Evolutionary conservation across 2,888 invertebrate species (phyloP).

Genomic region (Ophion ellenae): DNA sequence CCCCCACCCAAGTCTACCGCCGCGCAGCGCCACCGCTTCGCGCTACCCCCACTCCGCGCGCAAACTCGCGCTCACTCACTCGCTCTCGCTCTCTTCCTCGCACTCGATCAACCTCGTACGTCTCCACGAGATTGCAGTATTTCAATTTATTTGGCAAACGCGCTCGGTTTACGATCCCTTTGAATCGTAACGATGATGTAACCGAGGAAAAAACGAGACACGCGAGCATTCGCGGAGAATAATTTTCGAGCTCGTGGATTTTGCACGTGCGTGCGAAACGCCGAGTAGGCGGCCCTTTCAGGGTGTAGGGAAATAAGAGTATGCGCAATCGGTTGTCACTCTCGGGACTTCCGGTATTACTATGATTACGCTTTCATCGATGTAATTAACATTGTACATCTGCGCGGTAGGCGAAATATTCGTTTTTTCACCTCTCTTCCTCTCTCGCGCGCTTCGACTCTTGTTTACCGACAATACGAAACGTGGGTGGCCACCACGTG

Average conservation of each 20-base stretch:
- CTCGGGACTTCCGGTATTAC: neutral
- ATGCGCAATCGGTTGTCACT: neutral
- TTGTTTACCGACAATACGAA: conserved; percentile 83
- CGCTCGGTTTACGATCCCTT: neutral
- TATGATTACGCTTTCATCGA: neutral
- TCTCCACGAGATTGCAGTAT: conserved; percentile 22
- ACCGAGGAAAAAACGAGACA: too few relatives aligned
- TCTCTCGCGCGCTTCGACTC: conserved; percentile 63
- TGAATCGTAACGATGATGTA: neutral
- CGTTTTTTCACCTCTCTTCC: conserved; percentile 10
- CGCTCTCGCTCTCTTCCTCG: conserved; percentile 13
- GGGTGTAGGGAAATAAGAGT: neutral
- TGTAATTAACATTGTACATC: neutral
- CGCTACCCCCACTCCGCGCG: conserved; percentile 36
- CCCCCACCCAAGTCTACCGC: conserved; percentile 35
- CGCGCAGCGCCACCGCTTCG: conserved; percentile 41
- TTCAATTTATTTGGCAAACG: conserved; percentile 3
- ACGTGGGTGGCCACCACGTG: conserved; percentile 83
- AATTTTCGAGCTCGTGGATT: neutral
- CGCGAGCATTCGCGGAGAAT: neutral
- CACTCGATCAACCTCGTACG: neutral
- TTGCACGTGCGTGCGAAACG: neutral
- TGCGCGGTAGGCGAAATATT: conserved; percentile 37
- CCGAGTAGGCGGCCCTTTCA: neutral
- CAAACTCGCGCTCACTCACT: conserved; percentile 14